Conservation (phyloP, 1,140 invertebrate genomes). For the Sinonovacula constricta region DNA sequence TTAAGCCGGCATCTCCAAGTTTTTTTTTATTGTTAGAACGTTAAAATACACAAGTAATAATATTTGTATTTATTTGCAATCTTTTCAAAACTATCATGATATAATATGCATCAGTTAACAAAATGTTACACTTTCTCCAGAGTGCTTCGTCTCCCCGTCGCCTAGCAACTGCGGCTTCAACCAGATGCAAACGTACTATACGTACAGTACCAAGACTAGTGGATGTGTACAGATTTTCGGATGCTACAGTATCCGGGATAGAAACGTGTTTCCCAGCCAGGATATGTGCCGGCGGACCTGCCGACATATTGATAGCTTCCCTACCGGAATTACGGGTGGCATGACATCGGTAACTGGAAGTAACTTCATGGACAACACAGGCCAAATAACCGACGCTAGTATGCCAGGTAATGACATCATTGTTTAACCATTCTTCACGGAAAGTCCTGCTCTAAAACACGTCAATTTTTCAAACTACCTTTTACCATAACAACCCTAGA, state of each 20-base stretch:
- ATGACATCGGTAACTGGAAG: neutral
- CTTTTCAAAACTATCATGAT: neutral
- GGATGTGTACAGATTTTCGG: slow-evolving; percentile 32
- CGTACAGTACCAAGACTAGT: slow-evolving; percentile 23
- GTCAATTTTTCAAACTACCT: neutral
- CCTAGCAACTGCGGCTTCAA: neutral
- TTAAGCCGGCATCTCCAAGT: too few species aligned
- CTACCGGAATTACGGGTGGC: neutral
- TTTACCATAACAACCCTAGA: neutral
- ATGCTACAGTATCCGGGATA: slow-evolving; percentile 36
- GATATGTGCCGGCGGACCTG: slow-evolving; percentile 15
- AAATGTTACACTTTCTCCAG: neutral
- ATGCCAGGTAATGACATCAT: slow-evolving; percentile 4
- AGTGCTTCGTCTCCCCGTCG: neutral
- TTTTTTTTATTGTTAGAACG: neutral
- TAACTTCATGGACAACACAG: slow-evolving; percentile 17
- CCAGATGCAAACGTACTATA: neutral
- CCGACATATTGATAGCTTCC: neutral
- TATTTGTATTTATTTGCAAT: neutral
- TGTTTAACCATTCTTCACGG: too few species aligned
- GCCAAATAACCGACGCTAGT: neutral
- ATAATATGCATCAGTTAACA: neutral
- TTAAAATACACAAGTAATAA: neutral
- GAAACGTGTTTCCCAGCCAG: slow-evolving; percentile 30
- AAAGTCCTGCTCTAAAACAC: neutral